phyloP scores from a whole-genome alignment of 2,888 invertebrate genomes.

The Cephus nigrinus region DNA sequence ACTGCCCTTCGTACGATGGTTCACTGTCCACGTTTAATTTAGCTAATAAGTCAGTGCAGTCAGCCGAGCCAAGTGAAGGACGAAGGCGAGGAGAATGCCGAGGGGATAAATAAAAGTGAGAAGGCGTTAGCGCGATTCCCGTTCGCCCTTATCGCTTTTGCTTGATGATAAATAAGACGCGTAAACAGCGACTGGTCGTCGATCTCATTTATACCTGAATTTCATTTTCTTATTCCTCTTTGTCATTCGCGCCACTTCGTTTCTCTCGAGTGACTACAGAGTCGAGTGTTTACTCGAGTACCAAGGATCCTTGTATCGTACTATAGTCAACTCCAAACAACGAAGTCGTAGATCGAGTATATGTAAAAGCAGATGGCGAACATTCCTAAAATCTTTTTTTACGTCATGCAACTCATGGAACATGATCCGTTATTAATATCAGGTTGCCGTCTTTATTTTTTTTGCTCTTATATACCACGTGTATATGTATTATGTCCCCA shows the following conservation, averaged over 20 bases:
- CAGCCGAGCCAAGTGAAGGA: not conserved
- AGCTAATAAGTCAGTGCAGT: conserved; percentile 8
- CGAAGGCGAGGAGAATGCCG: not conserved
- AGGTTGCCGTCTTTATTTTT: not conserved
- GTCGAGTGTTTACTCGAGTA: not conserved
- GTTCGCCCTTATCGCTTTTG: not conserved
- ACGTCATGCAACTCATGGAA: not conserved
- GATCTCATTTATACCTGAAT: not conserved
- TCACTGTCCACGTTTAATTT: conserved; percentile 11
- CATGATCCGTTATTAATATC: not conserved
- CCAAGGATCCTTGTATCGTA: not conserved
- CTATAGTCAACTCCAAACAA: not conserved
- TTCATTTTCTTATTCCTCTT: not conserved
- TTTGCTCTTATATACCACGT: not conserved
- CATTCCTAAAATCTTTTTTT: not conserved
- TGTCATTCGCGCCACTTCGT: not conserved
- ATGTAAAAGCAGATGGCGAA: not conserved
- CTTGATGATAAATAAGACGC: not conserved
- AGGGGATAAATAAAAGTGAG: not conserved
- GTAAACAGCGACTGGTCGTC: not conserved
- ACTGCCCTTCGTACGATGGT: not conserved
- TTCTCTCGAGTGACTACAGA: not conserved
- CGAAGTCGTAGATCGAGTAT: not conserved
- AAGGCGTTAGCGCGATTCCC: not conserved
- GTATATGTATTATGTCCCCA: not conserved